Base-by-base conservation (phyloP, 2,888 invertebrate species). In the Caenorhabditis becei region DNA sequence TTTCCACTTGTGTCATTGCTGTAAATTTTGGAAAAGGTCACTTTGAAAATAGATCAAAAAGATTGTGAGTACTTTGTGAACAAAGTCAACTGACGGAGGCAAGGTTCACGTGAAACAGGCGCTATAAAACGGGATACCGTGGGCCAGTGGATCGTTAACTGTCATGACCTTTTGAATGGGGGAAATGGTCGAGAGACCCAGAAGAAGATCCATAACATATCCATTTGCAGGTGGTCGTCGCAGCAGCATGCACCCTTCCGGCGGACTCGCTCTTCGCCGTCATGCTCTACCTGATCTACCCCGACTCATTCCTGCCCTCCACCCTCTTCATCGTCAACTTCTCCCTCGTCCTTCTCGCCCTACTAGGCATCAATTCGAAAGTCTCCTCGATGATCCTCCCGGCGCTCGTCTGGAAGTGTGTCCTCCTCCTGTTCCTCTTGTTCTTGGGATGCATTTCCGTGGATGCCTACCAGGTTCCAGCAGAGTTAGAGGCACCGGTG, bases 231-330 rank as follows among this genome's bases (percentile, higher is more conserved):
- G 77, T 70, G 28, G 61, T 80, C 14, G 61, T 81, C 10, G 77
- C 81, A 8, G 81, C 81, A 44, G 77, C 81, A 61, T 81, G 71
- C 62, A 77, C 81, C n/a, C 72, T 81, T 16, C 81, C 81, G 56
- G 77, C 77, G 37, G 81, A 81, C 53, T 77, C 71, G 11, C 54
- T 77, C 0, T 81, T 81, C 37, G 70, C 70, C 24, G 56, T 81
- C 23, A 59, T 71, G 62, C 72, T 81, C 23, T 81, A 77, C 56
- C 37, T 81, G 32, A 59, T 81, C 35, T 81, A 81, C 53, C 81
- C 81, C 14, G 81, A 81, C 28, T 81, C 81, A 14, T 63, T 81
- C 18, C 77, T 81, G 1, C 81, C 81, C 0, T 77, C 77, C 24
- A 71, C 66, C 1, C 67, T 81, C 4, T 81, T 81, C 59, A 72